phyloP scores from a whole-genome alignment of 2,113 vertebrate species.

The Trichechus manatus region DNA sequence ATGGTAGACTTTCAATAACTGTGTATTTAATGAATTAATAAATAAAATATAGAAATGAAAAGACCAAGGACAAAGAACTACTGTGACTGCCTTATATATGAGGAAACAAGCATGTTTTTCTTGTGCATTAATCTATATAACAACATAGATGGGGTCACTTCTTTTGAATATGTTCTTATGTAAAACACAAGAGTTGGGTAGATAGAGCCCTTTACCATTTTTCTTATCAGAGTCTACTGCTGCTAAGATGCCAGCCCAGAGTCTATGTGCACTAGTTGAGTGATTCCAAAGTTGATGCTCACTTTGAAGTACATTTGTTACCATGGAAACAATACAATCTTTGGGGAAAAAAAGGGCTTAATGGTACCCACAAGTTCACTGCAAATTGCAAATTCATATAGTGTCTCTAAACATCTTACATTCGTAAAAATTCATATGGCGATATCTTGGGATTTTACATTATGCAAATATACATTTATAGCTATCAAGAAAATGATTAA shows the following conservation, averaged over 20 bases:
- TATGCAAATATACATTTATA: background rate
- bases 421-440: background rate
- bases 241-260: constrained; percentile 45
- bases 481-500: background rate
- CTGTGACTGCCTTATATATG: background rate
- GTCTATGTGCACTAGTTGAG: constrained; percentile 39
- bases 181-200: background rate
- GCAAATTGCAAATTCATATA: constrained; percentile 57
- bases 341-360: constrained; percentile 51
- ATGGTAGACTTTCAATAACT: background rate
- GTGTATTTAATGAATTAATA: background rate
- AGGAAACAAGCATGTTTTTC: background rate
- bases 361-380: constrained; percentile 48
- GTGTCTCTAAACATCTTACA: constrained; percentile 32
- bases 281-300: constrained; percentile 62
- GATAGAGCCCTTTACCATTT: background rate
- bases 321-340: constrained; percentile 71
- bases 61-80: background rate
- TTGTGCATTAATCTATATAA: background rate
- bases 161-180: background rate
- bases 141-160: background rate
- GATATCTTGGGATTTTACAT: background rate
- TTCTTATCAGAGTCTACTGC: constrained; percentile 55
- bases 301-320: constrained; percentile 74
- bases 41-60: background rate